Percentiles rank a stretch among this genome's conserved stretches.
phyloP scores from a whole-genome alignment of 1,140 invertebrate species.

The Drosophila guanche region DNA sequence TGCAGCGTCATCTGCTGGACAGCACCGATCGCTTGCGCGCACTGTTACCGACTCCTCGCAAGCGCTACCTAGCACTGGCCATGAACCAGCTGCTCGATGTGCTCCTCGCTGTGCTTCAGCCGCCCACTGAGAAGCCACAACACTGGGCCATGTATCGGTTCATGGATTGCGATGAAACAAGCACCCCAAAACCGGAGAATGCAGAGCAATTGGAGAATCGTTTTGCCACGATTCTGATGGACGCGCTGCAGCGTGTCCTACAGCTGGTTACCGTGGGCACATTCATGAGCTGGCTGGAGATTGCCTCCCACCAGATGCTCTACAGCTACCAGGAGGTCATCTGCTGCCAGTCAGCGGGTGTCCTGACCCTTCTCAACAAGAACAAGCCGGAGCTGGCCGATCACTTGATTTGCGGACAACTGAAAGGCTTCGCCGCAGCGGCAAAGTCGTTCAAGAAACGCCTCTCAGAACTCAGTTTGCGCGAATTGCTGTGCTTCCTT shows the following conservation, averaged over 20 bases:
- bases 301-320: conserved; percentile 27
- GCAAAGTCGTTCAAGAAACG: conserved; percentile 49
- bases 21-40: conserved; percentile 13
- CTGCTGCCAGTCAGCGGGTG: conserved; percentile 6
- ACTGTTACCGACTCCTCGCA: conserved; percentile 3
- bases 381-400: background rate
- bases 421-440: conserved; percentile 44
- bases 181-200: background rate
- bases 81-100: conserved; percentile 26
- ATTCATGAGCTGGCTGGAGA: conserved; percentile 69
- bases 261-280: conserved; percentile 55
- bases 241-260: conserved; percentile 60
- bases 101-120: background rate
- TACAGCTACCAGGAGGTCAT: conserved; percentile 53
- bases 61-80: conserved; percentile 39
- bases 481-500: conserved; percentile 58
- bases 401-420: conserved; percentile 35
- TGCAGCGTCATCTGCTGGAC: conserved; percentile 43
- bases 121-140: background rate
- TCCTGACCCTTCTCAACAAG: conserved; percentile 8
- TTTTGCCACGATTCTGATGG: conserved; percentile 38
- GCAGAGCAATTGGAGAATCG: background rate
- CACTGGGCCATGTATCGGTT: conserved; percentile 11
- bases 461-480: conserved; percentile 39
- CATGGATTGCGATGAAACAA: conserved; percentile 12